These are phyloP conservation scores for Tinea trinotella DNA, from an alignment of 2,888 invertebrate species.

Conservation along the genomic window DNA sequence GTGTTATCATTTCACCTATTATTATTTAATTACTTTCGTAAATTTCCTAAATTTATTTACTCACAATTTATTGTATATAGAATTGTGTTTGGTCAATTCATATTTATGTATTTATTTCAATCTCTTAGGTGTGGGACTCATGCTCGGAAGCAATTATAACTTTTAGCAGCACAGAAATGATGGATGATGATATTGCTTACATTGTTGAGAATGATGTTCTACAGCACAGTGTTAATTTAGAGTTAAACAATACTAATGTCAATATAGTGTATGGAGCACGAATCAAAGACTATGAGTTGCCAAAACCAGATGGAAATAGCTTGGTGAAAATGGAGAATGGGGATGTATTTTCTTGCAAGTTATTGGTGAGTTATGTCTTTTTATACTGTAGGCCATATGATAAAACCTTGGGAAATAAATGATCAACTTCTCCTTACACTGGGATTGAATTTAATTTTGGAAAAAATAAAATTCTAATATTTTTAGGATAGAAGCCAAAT, in stretches of 20 bases:
- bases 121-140: slow-evolving; percentile 93
- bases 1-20: no score
- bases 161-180: slow-evolving; percentile 81
- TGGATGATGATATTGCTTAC: slow-evolving; percentile 85
- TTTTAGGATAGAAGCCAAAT: no score
- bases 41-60: no score
- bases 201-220: slow-evolving; percentile 96
- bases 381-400: no score
- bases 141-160: slow-evolving; percentile 90
- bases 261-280: slow-evolving; percentile 78
- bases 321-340: slow-evolving; percentile 77
- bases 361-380: slow-evolving; percentile 79
- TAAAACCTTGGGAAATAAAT: no score
- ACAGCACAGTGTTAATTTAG: slow-evolving; percentile 78
- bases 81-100: no score
- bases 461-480: no score
- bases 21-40: no score
- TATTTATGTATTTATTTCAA: no score
- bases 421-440: no score
- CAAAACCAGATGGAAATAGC: slow-evolving; percentile 43
- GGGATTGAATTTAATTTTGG: no score
- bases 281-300: slow-evolving; percentile 76
- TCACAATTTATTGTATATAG: no score
- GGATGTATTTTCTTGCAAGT: slow-evolving; percentile 73
- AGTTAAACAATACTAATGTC: slow-evolving; percentile 57